Evolutionary conservation across 2,888 invertebrate species (phyloP).

Genomic region (Yponomeuta evonymella): DNA sequence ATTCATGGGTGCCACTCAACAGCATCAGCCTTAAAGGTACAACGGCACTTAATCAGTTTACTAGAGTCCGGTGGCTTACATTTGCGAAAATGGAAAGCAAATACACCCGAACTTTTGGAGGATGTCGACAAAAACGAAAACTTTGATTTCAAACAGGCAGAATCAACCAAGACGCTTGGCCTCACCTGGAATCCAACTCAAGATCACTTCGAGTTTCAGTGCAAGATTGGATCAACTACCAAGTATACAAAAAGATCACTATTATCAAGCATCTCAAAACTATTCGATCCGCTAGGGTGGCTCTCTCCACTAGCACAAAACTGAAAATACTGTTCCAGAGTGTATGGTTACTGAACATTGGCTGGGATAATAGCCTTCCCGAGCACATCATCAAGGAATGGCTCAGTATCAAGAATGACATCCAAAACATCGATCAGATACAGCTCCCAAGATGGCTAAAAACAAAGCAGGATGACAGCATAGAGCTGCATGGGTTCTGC

Average conservation of each 20-base stretch:
- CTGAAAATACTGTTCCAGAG: conserved; percentile 19
- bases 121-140: background rate
- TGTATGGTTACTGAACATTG: conserved; percentile 12
- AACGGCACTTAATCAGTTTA: too few species aligned
- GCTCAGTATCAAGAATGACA: background rate
- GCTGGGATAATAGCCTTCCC: too few species aligned
- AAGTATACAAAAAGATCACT: conserved; percentile 8
- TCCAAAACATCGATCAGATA: background rate
- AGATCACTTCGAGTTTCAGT: conserved; percentile 4
- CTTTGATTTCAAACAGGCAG: conserved; percentile 9
- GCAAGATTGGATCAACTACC: background rate
- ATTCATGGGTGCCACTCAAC: too few species aligned
- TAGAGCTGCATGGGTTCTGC: conserved; percentile 14
- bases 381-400: conserved; percentile 7
- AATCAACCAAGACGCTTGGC: conserved; percentile 5
- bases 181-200: conserved; percentile 10
- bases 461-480: background rate
- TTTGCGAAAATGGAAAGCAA: too few species aligned
- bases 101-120: background rate
- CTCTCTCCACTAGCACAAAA: conserved; percentile 13
- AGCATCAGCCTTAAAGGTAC: too few species aligned
- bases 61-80: too few species aligned
- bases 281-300: conserved; percentile 17
- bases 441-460: background rate
- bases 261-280: conserved; percentile 7